Conservation (phyloP, 2,797 vertebrate genomes). For the Lepilemur septentrionalis region DNA sequence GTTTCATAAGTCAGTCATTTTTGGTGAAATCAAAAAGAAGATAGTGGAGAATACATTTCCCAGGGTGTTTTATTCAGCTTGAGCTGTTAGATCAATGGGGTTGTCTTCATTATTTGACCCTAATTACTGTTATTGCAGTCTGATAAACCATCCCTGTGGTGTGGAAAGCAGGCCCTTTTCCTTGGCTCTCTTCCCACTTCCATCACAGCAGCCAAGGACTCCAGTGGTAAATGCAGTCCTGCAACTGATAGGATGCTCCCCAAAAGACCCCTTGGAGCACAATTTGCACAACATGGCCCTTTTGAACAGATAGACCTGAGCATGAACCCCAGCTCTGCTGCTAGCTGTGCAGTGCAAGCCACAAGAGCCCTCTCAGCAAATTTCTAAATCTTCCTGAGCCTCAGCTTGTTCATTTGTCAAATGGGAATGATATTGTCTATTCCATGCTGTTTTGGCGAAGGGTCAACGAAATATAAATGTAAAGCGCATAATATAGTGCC, state of each 20-base stretch:
- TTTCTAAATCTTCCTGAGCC: not conserved
- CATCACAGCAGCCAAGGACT: not conserved
- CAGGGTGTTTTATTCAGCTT: not conserved
- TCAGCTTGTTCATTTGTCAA: not conserved
- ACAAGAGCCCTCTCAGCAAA: not conserved
- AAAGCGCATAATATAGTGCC: not conserved
- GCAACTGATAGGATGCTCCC: not conserved
- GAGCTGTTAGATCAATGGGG: not conserved
- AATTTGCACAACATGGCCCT: not conserved
- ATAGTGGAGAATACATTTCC: not conserved
- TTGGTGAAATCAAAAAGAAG: not conserved
- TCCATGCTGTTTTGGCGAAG: not conserved
- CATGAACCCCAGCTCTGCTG: not conserved
- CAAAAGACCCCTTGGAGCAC: not conserved
- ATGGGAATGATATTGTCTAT: not conserved
- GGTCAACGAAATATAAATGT: not conserved
- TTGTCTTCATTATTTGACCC: not conserved
- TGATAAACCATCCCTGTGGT: too few relatives aligned
- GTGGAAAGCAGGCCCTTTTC: not conserved
- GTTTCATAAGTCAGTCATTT: not conserved
- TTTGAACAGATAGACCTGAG: not conserved
- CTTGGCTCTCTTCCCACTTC: not conserved
- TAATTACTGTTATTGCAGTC: not conserved
- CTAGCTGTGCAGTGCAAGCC: not conserved
- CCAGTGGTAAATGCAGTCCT: not conserved